phyloP scores from a whole-genome alignment of 2,797 vertebrate genomes.

The Anguilla pacifica region DNA sequence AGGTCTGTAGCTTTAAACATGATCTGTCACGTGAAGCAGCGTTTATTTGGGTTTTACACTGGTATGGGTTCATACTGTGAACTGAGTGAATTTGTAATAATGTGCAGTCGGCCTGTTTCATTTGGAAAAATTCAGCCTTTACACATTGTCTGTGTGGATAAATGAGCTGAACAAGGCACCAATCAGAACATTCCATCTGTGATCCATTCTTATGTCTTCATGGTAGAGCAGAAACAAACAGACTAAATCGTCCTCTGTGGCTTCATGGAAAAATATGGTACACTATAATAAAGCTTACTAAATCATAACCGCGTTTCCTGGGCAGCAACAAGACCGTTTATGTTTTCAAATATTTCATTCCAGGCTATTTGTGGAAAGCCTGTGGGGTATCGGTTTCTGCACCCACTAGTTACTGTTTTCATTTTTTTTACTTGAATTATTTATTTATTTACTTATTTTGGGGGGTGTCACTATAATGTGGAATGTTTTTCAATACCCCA shows the following conservation, averaged over 20 bases:
- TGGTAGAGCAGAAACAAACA: neutral
- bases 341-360: neutral
- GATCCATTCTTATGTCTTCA: neutral
- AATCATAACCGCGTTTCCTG: conserved; percentile 18
- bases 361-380: neutral
- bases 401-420: neutral
- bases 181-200: neutral
- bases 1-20: neutral
- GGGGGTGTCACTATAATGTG: neutral
- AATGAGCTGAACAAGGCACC: neutral
- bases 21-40: too few species aligned
- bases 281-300: conserved; percentile 10
- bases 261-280: conserved; percentile 15
- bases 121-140: neutral
- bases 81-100: too few species aligned
- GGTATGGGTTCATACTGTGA: too few species aligned
- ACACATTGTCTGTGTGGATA: neutral
- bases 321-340: neutral
- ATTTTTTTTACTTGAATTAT: neutral
- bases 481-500: conserved; percentile 15
- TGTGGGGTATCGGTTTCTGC: neutral
- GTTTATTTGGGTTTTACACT: too few species aligned
- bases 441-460: neutral
- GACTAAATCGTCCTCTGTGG: neutral
- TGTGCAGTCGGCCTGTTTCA: neutral